These are phyloP conservation scores for Leptinotarsa texana DNA, from an alignment of 1,140 invertebrate species.

Conservation along the genomic window DNA sequence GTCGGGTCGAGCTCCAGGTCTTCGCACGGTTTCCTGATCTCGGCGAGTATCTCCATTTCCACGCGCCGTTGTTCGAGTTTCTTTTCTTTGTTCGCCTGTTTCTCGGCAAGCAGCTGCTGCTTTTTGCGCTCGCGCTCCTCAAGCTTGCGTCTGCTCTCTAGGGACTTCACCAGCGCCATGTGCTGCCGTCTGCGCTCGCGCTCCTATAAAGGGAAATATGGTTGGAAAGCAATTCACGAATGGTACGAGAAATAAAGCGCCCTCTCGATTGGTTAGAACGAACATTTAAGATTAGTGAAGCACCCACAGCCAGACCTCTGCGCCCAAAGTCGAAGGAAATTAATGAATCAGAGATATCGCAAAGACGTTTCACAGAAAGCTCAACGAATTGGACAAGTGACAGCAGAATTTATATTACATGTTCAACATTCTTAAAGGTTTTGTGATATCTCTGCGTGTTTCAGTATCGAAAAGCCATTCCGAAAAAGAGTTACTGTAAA, in stretches of 20 bases:
- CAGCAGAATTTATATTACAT: too few relatives aligned
- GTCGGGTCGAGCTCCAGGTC: conserved; percentile 79
- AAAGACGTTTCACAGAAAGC: background rate
- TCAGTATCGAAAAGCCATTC: background rate
- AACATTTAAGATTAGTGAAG: background rate
- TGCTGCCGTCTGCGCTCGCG: conserved; percentile 88
- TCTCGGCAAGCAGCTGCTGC: conserved; percentile 76
- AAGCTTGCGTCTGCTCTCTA: conserved; percentile 82
- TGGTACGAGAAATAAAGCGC: background rate
- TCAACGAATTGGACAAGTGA: too few relatives aligned
- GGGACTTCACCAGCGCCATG: conserved; percentile 81
- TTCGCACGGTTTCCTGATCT: conserved; percentile 84
- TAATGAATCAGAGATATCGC: background rate
- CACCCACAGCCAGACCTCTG: background rate
- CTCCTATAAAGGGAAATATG: conserved; percentile 65
- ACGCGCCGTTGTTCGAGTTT: conserved; percentile 79
- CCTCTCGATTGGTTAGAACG: too few relatives aligned
- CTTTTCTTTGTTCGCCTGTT: conserved; percentile 78
- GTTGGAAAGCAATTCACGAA: too few relatives aligned
- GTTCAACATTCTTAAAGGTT: too few relatives aligned
- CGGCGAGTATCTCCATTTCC: conserved; percentile 82
- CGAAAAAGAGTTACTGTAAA: background rate
- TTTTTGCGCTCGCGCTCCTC: conserved; percentile 87
- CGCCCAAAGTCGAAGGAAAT: background rate
- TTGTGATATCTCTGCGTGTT: background rate